Evolutionary conservation across 2,888 invertebrate genomes (phyloP), one percentile per base, ranked within the genome.

Genomic region (Arrhopalites spinosus): DNA sequence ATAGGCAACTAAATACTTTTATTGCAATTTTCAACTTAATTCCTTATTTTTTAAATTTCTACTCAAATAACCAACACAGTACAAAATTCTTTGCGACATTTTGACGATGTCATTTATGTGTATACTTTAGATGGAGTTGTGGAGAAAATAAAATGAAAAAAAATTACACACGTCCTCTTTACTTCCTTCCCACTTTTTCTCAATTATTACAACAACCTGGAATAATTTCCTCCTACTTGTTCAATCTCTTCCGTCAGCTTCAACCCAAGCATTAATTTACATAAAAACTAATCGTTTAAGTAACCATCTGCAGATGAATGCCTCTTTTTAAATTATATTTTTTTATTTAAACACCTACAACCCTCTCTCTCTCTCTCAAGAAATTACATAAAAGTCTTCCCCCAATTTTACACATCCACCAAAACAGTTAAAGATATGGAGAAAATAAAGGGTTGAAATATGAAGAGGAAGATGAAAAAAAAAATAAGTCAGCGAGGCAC

Each of bases 401-500:
- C n/a, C n/a, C n/a, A n/a, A n/a, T n/a, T n/a, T n/a, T n/a, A n/a
- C n/a, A n/a, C n/a, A n/a, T n/a, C n/a, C n/a, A n/a, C n/a, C n/a
- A n/a, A n/a, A n/a, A n/a, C n/a, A n/a, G n/a, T n/a, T n/a, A n/a
- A n/a, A n/a, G n/a, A n/a, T n/a, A n/a, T 50, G 15, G 7, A 50
- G 7, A n/a, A 50, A 11, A 20, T 50, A 5, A 50, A 50, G 20
- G 7, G 15, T 11, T 36, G 50, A 50, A 50, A 50, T 15, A 59
- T 17, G 59, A 59, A 13, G 59, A 59, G 59, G 23, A 59, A 36
- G 59, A 53, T 13, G 53, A n/a, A 59, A 66, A 30, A 43, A 13
- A 43, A 36, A 66, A 64, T 43, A 66, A 43, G 67, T 70, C 71
- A 66, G 66, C 56, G 64, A 25, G 75, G 75, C 75, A 75, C 75